Conservation (phyloP, 2,888 invertebrate species). For the Philonicus albiceps region DNA sequence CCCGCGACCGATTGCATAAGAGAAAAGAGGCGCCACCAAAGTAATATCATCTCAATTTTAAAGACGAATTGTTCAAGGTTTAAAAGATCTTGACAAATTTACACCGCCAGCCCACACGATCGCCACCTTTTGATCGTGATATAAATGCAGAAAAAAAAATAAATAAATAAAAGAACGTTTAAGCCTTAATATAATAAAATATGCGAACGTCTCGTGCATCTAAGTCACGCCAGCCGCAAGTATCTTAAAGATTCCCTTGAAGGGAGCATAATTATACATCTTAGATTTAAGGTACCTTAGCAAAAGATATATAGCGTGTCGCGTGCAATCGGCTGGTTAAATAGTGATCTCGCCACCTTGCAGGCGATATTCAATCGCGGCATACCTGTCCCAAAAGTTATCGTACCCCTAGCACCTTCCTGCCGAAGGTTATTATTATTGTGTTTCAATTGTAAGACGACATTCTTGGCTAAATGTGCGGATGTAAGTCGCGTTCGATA, state of each 20-base stretch:
- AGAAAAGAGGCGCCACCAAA: slow-evolving; percentile 18
- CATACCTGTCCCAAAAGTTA: not conserved
- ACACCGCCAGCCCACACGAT: not conserved
- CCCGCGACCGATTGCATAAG: slow-evolving; percentile 16
- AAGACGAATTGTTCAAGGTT: slow-evolving; percentile 5
- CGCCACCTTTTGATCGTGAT: not conserved
- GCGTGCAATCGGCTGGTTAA: not conserved
- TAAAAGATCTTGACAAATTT: not conserved
- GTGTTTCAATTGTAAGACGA: not conserved
- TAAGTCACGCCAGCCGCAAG: not conserved
- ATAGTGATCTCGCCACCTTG: not conserved
- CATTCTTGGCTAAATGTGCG: not conserved
- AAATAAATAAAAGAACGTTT: not conserved
- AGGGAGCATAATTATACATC: not conserved
- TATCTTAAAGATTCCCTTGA: not conserved
- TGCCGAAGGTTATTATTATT: not conserved
- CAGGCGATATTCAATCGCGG: not conserved
- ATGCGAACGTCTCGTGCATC: not conserved
- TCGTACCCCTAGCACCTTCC: not conserved
- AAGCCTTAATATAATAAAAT: not conserved
- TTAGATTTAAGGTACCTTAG: not conserved
- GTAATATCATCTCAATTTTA: slow-evolving; percentile 25
- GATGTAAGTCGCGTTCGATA: not conserved
- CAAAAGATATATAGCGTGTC: not conserved
- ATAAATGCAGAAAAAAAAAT: not conserved